Evolutionary conservation across 2,888 invertebrate species (phyloP), one percentile per base, ranked within the genome.

Genomic region (Nipponacmea schrenckii): DNA sequence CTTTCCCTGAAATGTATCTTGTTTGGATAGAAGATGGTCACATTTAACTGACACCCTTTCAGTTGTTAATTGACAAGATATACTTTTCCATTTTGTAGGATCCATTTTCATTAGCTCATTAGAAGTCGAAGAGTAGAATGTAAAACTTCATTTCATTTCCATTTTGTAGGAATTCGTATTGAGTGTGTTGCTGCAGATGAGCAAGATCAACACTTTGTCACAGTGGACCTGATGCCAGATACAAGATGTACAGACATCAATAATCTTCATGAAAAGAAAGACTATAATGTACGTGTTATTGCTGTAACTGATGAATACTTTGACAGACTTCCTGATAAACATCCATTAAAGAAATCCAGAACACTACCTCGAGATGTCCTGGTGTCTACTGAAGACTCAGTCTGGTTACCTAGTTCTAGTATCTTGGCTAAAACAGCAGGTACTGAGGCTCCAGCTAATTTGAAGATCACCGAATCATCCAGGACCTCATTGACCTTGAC

Each of bases 271-370:
- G 89, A 89, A 74, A 85, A 85, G 69, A 88, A 87, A 4, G 86
- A 87, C 72, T 89, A 89, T 75, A 79, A 86, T 64, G 74, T 89
- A 68, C 81, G 85, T 20, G 83, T 89, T 7, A 87, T 87, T 24
- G 87, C 87, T 1, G 81, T 89, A 44, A 89, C 89, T 4, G 86
- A 87, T 62, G 89, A 89, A 77, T 89, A 85, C 79, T 88, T 89
- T 78, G 85, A 87, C 70, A 80, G 84, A 65, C 83, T 88, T 14
- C 86, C 87, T 5, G 85, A 85, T 45, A 85, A 82, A 65, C 83
- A 88, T 68, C 77, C 80, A 8, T 75, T 84, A 65, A 86, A 83
- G 71, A 80, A 79, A 56, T 70, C 80, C 0, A 77, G 82, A 31
- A 73, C 81, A 27, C 80, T 89, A 45, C 87, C 88, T 8, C 79